Evolutionary conservation across 2,888 invertebrate genomes (phyloP), one percentile per base, ranked within the genome.

Genomic region (Caenorhabditis plicata): DNA sequence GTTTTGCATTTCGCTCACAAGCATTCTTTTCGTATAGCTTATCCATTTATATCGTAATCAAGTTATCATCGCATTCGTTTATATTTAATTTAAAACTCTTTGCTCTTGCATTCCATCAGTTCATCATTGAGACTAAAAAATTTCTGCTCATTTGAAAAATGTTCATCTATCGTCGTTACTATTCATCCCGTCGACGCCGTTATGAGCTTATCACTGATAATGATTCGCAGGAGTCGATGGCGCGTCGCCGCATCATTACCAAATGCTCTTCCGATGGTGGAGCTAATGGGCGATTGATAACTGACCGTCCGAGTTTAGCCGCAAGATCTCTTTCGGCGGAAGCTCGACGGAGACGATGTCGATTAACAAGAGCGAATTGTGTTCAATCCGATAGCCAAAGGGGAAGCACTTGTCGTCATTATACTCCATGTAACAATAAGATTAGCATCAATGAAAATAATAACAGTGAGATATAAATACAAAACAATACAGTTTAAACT

Each of bases 191-290:
- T 27, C 2, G 17, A 7, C 41, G 3, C 4, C 41, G 4, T 19
- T 15, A 42, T 42, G 41, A 31, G 23, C 11, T 31, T 31, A 19
- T 38, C 27, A 15, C 33, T 17, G 32, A 54, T 54, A 3, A 42
- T 45, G 3, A 33, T 48, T n/a, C n/a, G n/a, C n/a, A n/a, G n/a
- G n/a, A n/a, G n/a, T n/a, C 13, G 38, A 19, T 36, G 15, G 36
- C 15, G 19, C 7, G 15, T 8, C 23, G 35, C 11, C 45, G 35
- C 9, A 3, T 15, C 4, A 19, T 60, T 25, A 40, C 42, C 3
- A 60, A 60, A 29, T 60, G 60, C 36, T 60, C 60, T 8, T 60
- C 60, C 11, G 60, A 60, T 31, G 60, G 54, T 1, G 52, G 50
- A 2, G 17, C 23, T 19, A 29, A 27, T 2, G 27, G 52, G 4